Evolutionary conservation across 2,888 invertebrate genomes (phyloP), one percentile per base, ranked within the genome.

Genomic region (Limnephilus auricula): DNA sequence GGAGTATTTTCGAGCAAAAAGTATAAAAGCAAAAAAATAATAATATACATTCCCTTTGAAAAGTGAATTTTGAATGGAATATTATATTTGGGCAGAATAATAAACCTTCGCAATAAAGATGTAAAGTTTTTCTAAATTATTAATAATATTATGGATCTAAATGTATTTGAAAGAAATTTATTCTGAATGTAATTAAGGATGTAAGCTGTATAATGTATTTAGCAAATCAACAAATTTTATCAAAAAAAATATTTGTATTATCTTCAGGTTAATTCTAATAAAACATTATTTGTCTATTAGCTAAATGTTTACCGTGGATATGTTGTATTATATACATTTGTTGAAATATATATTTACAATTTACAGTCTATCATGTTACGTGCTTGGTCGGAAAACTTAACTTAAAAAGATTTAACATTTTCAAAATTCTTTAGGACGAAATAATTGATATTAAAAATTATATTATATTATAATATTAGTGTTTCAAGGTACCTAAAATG

Each of bases 91-190:
- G 9, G 25, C 25, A 9, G 25, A 9, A 25, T 37, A 83, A 83
- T 37, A 83, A 83, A 83, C 32, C 37, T 25, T 37, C 83, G 83
- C 83, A 83, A 83, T 83, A 37, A 80, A 83, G 83, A 37, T 31
- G 50, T 85, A 45, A 85, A 25, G 85, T 85, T 45, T 85, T 85
- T 85, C 85, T 85, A 85, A 85, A 50, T 85, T 45, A 85, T 85
- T n/a, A 25, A 50, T 85, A 85, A 45, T 37, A 32, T 37, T 37
- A 84, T 84, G 31, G 13, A 80, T 80, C 31, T 80, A 80, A 80
- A 80, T 80, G 80, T 80, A 32, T 31, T 80, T 80, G 32, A 32
- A 32, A 32, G 80, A 18, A 80, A 80, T 32, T 32, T 80, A 80
- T 80, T 80, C 18, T 80, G 80, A 65, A 31, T 83, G 83, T 83